Evolutionary conservation across 2,888 invertebrate genomes (phyloP).

Genomic region (Drosophila stalkeri): DNA sequence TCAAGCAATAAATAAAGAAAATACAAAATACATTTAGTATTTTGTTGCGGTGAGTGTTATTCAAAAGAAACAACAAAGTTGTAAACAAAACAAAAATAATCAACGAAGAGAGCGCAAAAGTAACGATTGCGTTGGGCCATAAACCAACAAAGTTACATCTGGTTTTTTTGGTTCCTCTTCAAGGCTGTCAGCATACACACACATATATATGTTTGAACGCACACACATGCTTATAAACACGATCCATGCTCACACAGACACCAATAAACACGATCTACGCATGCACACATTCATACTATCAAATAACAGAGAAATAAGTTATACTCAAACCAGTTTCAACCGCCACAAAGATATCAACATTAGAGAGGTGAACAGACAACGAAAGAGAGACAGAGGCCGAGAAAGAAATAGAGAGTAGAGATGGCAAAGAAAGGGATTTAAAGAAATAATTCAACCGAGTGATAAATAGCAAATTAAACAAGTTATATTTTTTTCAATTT

Average conservation of each 20-base stretch:
- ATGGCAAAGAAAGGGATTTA: not conserved
- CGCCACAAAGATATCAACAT: conserved; percentile 12
- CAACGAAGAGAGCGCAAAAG: conserved; percentile 15
- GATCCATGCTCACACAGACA: not conserved
- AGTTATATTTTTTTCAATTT: conserved; percentile 49
- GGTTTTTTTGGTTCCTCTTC: conserved; percentile 64
- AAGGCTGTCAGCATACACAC: conserved; percentile 68
- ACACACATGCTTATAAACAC: conserved; percentile 6
- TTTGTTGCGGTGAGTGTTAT: not conserved
- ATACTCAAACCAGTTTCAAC: conserved; percentile 61
- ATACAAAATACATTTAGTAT: not conserved
- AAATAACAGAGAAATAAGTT: conserved; percentile 42
- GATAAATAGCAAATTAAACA: conserved; percentile 50
- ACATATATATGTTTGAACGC: not conserved
- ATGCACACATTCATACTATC: conserved; percentile 16
- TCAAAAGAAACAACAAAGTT: conserved; percentile 37
- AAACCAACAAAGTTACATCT: conserved; percentile 46
- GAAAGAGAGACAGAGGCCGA: conserved; percentile 11
- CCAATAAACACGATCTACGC: conserved; percentile 8
- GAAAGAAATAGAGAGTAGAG: not conserved
- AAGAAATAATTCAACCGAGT: conserved; percentile 9
- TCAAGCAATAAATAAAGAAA: not conserved
- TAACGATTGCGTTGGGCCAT: conserved; percentile 10
- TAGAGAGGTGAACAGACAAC: conserved; percentile 22
- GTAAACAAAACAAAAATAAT: conserved; percentile 3